A percentile compares a stretch with the other conserved stretches of the same genome.
Conservation (phyloP, 2,888 invertebrate genomes). For the Acleris sparsana region DNA sequence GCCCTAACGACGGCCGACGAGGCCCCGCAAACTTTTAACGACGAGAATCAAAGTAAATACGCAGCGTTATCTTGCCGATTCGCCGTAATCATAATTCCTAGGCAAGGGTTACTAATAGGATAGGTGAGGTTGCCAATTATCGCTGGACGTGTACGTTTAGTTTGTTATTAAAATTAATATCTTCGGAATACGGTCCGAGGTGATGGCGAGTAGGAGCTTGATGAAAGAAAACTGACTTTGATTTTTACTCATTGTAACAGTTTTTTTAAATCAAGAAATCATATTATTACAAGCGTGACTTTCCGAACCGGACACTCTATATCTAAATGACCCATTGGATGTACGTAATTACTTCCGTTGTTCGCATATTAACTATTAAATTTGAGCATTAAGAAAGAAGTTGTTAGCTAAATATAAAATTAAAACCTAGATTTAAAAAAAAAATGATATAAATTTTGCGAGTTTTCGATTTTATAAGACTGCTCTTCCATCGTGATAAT, state of each 20-base stretch:
- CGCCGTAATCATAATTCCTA: slow-evolving; percentile 75
- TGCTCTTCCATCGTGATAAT: slow-evolving; percentile 29
- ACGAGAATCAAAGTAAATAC: slow-evolving; percentile 84
- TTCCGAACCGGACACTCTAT: too few species aligned
- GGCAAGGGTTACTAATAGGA: slow-evolving; percentile 75
- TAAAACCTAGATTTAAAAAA: too few species aligned
- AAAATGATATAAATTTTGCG: too few species aligned
- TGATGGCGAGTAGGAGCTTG: background rate
- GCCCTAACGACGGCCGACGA: slow-evolving; percentile 81
- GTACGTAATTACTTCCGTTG: too few species aligned
- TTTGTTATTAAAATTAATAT: slow-evolving; percentile 23
- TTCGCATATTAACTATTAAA: too few species aligned
- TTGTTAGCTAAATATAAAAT: background rate
- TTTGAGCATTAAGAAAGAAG: too few species aligned
- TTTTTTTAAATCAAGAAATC: too few species aligned
- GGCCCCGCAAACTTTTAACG: slow-evolving; percentile 81
- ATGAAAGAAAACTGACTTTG: too few species aligned
- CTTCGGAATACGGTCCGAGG: background rate
- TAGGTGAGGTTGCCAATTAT: slow-evolving; percentile 47
- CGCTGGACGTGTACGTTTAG: slow-evolving; percentile 11
- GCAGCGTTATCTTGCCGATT: slow-evolving; percentile 81
- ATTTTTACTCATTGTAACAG: too few species aligned
- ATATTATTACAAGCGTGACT: too few species aligned
- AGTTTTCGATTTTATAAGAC: background rate
- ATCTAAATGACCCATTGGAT: too few species aligned